Conservation (phyloP, 2,888 invertebrate species). For the Andrena haemorrhoa region DNA sequence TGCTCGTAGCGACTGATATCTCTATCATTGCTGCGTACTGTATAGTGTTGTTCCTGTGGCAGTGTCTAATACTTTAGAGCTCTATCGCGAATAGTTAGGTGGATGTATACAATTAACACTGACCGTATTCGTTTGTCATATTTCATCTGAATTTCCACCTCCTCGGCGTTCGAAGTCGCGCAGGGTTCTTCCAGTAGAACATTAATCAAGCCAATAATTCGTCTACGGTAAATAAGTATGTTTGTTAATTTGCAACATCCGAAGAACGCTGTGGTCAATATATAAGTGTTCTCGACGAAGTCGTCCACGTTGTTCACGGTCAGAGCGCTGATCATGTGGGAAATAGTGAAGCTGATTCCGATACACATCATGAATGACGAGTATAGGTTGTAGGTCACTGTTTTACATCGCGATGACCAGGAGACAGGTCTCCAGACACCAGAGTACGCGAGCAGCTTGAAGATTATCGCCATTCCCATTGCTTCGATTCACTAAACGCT, state of each 20-base stretch:
- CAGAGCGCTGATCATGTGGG: neutral
- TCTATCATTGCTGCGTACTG: neutral
- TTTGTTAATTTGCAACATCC: slow-evolving; percentile 1
- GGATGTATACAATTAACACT: neutral
- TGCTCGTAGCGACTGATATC: neutral
- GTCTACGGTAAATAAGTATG: neutral
- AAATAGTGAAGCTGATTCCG: neutral
- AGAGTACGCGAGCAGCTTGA: neutral
- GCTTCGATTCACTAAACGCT: neutral
- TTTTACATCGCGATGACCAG: slow-evolving; percentile 1
- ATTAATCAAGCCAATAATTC: neutral
- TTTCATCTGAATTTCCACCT: slow-evolving; percentile 1
- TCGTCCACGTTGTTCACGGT: slow-evolving; percentile 8
- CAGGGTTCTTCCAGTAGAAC: neutral
- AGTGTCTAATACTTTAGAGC: neutral
- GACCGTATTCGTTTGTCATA: slow-evolving; percentile 4
- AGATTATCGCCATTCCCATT: neutral
- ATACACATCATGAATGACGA: neutral
- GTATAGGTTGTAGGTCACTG: neutral
- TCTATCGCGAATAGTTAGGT: neutral
- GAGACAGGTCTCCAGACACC: slow-evolving; percentile 15
- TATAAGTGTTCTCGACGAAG: slow-evolving; percentile 1
- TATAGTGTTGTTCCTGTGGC: slow-evolving; percentile 9
- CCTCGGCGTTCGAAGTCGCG: neutral
- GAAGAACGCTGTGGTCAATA: neutral